These are phyloP conservation scores for Serinus canaria DNA, from an alignment of 2,113 vertebrate genomes.

Conservation along the genomic window DNA sequence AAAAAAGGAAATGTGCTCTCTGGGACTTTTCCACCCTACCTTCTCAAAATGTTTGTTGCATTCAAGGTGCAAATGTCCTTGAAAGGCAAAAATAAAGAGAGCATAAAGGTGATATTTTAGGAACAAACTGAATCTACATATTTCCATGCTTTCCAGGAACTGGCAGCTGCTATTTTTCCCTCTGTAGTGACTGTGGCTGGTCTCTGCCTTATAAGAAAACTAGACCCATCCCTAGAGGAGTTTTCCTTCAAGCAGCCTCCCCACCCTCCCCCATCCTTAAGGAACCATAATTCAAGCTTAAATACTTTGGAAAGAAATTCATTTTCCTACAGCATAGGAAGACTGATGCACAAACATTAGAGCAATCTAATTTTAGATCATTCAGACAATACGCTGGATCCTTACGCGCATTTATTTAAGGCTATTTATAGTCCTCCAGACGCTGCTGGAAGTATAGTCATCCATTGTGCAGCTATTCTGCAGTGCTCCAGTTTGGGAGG, in stretches of 20 bases:
- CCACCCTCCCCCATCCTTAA: background rate
- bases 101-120: background rate
- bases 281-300: constrained; percentile 23
- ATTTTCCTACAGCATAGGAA: constrained; percentile 33
- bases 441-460: constrained; percentile 11
- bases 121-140: background rate
- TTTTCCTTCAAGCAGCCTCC: background rate
- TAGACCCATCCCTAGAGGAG: background rate
- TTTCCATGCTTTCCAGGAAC: background rate
- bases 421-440: constrained; percentile 41
- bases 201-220: background rate
- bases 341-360: constrained; percentile 23
- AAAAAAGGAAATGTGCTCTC: background rate
- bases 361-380: constrained; percentile 55
- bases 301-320: constrained; percentile 33
- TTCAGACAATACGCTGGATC: constrained; percentile 53
- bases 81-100: background rate
- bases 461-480: background rate
- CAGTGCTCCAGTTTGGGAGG: background rate
- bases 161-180: background rate
- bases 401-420: background rate
- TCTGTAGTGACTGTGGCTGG: background rate
- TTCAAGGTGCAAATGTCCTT: background rate
- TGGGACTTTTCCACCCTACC: background rate
- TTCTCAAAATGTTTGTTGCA: background rate